phyloP scores from a whole-genome alignment of 2,797 vertebrate genomes.

The Paratrypauchen microcephalus region DNA sequence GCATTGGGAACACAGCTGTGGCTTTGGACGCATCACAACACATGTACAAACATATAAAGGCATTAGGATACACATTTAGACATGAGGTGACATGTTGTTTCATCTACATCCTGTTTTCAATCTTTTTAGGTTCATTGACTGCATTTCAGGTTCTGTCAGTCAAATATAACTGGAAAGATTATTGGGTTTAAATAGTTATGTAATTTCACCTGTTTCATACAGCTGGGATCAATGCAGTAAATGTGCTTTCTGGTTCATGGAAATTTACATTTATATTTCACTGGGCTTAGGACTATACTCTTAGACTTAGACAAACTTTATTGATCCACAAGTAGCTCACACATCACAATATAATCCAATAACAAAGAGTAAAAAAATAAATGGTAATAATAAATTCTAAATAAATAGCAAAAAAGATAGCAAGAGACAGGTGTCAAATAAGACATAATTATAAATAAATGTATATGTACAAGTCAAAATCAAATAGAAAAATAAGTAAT shows the following conservation, averaged over 20 bases:
- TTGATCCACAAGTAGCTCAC: too few species aligned
- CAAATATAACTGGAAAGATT: not conserved
- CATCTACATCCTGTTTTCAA: conserved; percentile 61
- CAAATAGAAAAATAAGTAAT: too few species aligned
- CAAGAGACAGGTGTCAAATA: too few species aligned
- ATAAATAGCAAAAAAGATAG: too few species aligned
- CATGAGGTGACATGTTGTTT: conserved; percentile 64
- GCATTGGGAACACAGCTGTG: conserved; percentile 43
- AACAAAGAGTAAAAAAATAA: too few species aligned
- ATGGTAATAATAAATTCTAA: too few species aligned
- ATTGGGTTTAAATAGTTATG: not conserved
- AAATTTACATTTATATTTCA: not conserved
- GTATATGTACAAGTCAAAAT: too few species aligned
- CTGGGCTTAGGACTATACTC: not conserved
- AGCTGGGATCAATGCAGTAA: too few species aligned
- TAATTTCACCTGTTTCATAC: too few species aligned
- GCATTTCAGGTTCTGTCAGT: not conserved
- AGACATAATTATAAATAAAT: too few species aligned
- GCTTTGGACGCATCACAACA: conserved; percentile 40
- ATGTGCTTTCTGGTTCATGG: not conserved
- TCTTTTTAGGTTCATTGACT: not conserved
- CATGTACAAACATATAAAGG: conserved; percentile 54
- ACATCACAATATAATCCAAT: too few species aligned
- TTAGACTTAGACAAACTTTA: too few species aligned
- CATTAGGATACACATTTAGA: conserved; percentile 60